Percentiles rank a stretch among this genome's conserved stretches.
Evolutionary conservation across 1,140 invertebrate genomes (phyloP).

Genomic region (Spodoptera frugiperda): DNA sequence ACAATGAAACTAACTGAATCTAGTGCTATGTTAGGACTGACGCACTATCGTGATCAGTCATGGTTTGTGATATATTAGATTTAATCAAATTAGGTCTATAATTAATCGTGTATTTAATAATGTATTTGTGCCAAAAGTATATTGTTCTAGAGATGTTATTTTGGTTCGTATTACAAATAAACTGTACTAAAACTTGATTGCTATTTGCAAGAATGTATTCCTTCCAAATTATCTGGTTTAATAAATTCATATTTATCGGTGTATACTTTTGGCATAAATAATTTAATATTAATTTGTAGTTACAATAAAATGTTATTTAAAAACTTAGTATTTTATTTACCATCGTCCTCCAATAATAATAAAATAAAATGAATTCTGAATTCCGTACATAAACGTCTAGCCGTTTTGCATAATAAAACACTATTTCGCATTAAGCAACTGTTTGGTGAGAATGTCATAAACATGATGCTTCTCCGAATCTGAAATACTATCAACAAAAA

Average conservation of each 20-base stretch:
- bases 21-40: slow-evolving; percentile 43
- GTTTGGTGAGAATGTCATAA: no score
- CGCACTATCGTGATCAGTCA: slow-evolving; percentile 68
- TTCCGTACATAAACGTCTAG: no score
- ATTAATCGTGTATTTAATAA: slow-evolving; percentile 55
- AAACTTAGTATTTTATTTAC: slow-evolving; percentile 52
- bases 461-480: no score
- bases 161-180: not conserved
- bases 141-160: not conserved
- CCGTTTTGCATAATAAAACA: no score
- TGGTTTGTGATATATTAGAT: slow-evolving; percentile 81
- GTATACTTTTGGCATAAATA: slow-evolving; percentile 61
- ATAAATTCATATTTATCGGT: not conserved
- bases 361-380: no score
- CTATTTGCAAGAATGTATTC: no score
- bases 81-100: slow-evolving; percentile 63
- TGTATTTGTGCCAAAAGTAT: slow-evolving; percentile 40
- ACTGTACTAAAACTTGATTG: no score
- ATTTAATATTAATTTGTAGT: slow-evolving; percentile 63
- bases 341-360: no score
- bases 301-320: slow-evolving; percentile 76
- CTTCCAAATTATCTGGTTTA: no score
- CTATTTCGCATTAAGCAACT: no score
- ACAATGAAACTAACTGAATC: slow-evolving; percentile 30
- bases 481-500: no score